A percentile compares a stretch with the other conserved stretches of the same genome.
Conservation (phyloP, 2,113 vertebrate species). For the Oreochromis niloticus region DNA sequence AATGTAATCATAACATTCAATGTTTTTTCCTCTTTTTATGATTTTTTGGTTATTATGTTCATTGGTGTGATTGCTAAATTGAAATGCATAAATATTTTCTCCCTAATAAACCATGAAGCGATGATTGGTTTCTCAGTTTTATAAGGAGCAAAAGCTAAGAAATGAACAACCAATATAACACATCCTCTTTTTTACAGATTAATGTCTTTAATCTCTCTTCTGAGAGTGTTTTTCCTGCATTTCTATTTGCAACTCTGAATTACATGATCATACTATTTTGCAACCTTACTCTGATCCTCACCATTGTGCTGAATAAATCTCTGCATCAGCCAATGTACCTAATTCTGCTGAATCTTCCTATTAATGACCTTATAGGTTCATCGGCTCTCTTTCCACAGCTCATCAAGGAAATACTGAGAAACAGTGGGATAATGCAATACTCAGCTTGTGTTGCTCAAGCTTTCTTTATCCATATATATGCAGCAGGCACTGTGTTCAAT, state of each 20-base stretch:
- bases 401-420: not conserved
- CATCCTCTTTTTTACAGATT: constrained; percentile 31
- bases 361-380: constrained; percentile 68
- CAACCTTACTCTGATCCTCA: constrained; percentile 63
- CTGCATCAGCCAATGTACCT: constrained; percentile 73
- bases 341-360: constrained; percentile 65
- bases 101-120: no score
- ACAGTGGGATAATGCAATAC: constrained; percentile 40
- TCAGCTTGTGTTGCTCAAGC: constrained; percentile 64
- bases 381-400: not conserved
- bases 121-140: not conserved
- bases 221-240: constrained; percentile 24
- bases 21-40: not conserved
- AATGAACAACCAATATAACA: constrained; percentile 42
- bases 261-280: constrained; percentile 70
- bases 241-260: constrained; percentile 61
- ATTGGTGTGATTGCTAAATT: not conserved
- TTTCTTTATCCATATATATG: constrained; percentile 70
- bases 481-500: constrained; percentile 36
- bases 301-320: constrained; percentile 60
- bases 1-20: not conserved
- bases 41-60: not conserved
- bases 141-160: not conserved
- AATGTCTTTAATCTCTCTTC: constrained; percentile 35
- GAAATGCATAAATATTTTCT: not conserved